phyloP scores from a whole-genome alignment of 2,888 invertebrate species.

The Lampropteryx suffumata region DNA sequence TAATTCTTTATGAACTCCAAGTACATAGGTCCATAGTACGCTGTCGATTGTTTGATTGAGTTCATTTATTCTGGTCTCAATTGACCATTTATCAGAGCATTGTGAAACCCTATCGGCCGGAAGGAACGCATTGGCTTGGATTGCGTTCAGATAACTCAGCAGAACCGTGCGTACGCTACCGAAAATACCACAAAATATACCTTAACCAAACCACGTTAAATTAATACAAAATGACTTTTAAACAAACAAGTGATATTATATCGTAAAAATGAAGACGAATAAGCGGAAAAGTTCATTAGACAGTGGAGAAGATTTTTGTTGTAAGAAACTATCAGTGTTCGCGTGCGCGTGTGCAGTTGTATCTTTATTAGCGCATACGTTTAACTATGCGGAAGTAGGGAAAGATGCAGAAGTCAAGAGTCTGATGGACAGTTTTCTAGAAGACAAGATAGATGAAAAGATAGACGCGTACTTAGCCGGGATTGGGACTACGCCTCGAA shows the following conservation, averaged over 20 bases:
- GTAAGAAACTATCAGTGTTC: slow-evolving; percentile 60
- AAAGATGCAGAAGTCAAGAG: slow-evolving; percentile 45
- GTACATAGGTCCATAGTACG: slow-evolving; percentile 12
- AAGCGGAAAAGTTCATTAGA: slow-evolving; percentile 44
- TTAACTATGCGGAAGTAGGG: slow-evolving; percentile 52
- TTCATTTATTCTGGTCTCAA: slow-evolving; percentile 65
- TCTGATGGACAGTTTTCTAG: slow-evolving; percentile 47
- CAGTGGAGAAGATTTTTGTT: slow-evolving; percentile 44
- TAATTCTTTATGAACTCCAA: not conserved
- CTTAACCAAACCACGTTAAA: not conserved
- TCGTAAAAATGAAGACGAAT: slow-evolving; percentile 33
- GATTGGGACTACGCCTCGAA: slow-evolving; percentile 43
- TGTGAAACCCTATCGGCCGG: slow-evolving; percentile 74
- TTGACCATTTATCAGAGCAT: slow-evolving; percentile 66
- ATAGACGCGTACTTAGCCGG: slow-evolving; percentile 58
- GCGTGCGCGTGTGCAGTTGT: slow-evolving; percentile 64
- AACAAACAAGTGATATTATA: not conserved
- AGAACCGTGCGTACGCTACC: slow-evolving; percentile 30
- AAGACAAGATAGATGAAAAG: slow-evolving; percentile 58
- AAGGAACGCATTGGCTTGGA: slow-evolving; percentile 68
- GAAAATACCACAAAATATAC: slow-evolving; percentile 16
- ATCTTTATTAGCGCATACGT: slow-evolving; percentile 66
- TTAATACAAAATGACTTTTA: slow-evolving; percentile 1
- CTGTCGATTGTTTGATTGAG: slow-evolving; percentile 72
- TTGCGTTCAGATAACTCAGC: slow-evolving; percentile 62